Base-by-base conservation (phyloP, 2,113 vertebrate genomes). In the Abramis brama region DNA sequence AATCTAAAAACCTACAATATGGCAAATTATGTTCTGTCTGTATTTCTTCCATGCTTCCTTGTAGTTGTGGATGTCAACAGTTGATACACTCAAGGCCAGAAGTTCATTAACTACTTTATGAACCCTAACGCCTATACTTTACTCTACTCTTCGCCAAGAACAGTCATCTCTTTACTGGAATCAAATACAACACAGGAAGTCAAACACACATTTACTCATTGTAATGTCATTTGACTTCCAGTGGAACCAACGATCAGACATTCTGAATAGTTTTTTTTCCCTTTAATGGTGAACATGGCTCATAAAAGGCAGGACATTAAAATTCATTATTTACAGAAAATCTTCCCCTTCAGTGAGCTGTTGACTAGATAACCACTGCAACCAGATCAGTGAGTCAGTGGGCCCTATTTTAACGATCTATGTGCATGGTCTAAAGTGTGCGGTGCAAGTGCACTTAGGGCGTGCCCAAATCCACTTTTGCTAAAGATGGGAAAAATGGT, bases 51-150 rank as follows among this genome's bases (percentile, higher is more conserved):
- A 89, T 6, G 25, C 10, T 1, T 70, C 11, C 59, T n/a, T 57
- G 30, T 86, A 87, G 13, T 55, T 12, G 6, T 33, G 4, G 1
- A 6, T 30, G 30, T 84, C 76, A 27, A 87, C 66, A n/a, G 50
- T 60, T 17, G 75, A n/a, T 5, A 86, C 81, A 2, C 76, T 47
- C 21, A 55, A 55, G 45, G 76, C 80, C n/a, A 45, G 84, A 19
- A 89, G 86, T 30, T 45, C 23, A 6, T 39, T 50, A 10, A 47
- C 36, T 0, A 0, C 0, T 13, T 8, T 0, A 12, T 2, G 3
- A 43, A 43, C 43, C 43, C 43, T 8, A 9, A 43, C 2, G 2
- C 8, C 43, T 43, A 0, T 43, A 0, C 8, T 10, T 10, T 43
- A 43, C 43, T 43, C 39, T 43, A 43, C 39, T 43, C 43, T 9